These are phyloP conservation scores for Drosophila burlai DNA, from an alignment of 1,140 invertebrate genomes.

Conservation along the genomic window DNA sequence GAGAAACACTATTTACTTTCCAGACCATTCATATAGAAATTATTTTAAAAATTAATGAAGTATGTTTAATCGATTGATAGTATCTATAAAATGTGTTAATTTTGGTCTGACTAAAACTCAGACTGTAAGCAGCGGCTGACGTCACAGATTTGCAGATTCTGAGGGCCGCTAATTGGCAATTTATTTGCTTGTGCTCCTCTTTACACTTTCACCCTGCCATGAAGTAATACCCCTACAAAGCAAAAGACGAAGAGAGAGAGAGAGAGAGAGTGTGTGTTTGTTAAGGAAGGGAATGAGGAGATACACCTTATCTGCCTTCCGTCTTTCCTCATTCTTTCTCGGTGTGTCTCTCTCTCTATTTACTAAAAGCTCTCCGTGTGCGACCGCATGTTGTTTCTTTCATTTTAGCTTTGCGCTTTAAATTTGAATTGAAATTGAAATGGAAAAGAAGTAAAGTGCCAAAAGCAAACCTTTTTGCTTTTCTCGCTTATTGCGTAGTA, in stretches of 20 bases:
- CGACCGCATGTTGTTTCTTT: conserved; percentile 52
- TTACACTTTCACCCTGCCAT: conserved; percentile 43
- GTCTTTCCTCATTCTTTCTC: conserved; percentile 18
- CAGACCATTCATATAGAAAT: not conserved
- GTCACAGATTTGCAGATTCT: not conserved
- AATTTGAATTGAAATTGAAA: conserved; percentile 46
- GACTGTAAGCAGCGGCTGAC: not conserved
- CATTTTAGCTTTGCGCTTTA: conserved; percentile 23
- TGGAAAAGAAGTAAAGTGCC: conserved; percentile 34
- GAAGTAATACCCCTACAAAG: conserved; percentile 61
- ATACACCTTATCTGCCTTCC: conserved; percentile 16
- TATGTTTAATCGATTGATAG: not conserved
- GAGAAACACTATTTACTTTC: not conserved
- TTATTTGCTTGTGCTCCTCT: conserved; percentile 11
- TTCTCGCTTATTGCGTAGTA: conserved; percentile 34
- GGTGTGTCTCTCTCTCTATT: conserved; percentile 12
- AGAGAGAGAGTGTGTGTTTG: not conserved
- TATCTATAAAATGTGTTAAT: not conserved
- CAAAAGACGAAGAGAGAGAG: conserved; percentile 1
- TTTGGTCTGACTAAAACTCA: not conserved
- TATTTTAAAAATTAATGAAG: no score
- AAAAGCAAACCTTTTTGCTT: conserved; percentile 48
- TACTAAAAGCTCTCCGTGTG: conserved; percentile 37
- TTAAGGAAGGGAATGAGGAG: conserved; percentile 8
- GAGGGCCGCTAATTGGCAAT: conserved; percentile 10